phyloP scores from a whole-genome alignment of 2,888 invertebrate genomes.

The Trachelus troglodyta region DNA sequence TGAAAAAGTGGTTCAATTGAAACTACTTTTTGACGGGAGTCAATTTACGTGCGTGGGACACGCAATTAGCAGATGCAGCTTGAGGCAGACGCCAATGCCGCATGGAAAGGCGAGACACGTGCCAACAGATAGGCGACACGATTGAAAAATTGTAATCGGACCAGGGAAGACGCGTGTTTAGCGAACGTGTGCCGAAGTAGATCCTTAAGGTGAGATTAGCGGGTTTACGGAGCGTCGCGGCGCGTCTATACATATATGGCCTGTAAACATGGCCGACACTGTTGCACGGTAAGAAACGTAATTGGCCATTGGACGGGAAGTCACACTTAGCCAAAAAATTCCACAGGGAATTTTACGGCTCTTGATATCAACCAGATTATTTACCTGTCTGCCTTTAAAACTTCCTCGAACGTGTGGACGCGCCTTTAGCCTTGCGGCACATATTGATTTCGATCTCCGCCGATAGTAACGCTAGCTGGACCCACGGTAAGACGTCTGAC shows the following conservation, averaged over 20 bases:
- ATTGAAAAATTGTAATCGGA: not conserved
- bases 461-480: not conserved
- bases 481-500: not conserved
- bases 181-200: not conserved
- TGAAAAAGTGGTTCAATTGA: not conserved
- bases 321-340: not conserved
- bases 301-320: not conserved
- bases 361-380: not conserved
- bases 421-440: not conserved
- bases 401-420: not conserved
- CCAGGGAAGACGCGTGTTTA: not conserved
- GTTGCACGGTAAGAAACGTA: not conserved
- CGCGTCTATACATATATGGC: not conserved
- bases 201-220: not conserved
- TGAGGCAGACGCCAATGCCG: not conserved
- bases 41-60: not conserved
- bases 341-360: not conserved
- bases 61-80: not conserved
- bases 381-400: not conserved
- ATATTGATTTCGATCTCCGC: not conserved
- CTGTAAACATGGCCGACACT: not conserved
- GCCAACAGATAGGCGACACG: not conserved
- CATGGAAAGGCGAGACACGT: not conserved
- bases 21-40: not conserved
- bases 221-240: not conserved